These are phyloP conservation scores for Zapornia atra DNA, from an alignment of 2,113 vertebrate species.

Conservation along the genomic window DNA sequence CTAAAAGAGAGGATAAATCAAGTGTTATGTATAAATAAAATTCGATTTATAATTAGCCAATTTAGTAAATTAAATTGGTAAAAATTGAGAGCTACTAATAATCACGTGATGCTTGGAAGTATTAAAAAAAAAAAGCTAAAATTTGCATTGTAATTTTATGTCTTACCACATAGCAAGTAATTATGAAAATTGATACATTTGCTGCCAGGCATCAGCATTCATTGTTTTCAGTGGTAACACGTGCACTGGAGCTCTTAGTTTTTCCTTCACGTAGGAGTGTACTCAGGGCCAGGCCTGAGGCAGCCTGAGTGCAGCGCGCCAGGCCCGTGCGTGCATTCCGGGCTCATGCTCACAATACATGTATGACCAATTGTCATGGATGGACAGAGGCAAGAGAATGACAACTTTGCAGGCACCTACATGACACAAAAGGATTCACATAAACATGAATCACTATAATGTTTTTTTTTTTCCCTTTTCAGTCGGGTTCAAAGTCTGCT, in stretches of 20 bases:
- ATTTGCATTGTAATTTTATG: background rate
- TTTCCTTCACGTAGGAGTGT: background rate
- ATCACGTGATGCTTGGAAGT: background rate
- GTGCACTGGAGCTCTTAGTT: background rate
- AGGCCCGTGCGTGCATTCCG: accelerated
- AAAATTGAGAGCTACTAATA: background rate
- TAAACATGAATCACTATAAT: background rate
- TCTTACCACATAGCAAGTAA: background rate
- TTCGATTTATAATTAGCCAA: background rate
- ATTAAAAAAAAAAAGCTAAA: background rate
- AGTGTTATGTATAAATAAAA: background rate
- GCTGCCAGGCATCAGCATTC: background rate
- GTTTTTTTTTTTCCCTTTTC: background rate
- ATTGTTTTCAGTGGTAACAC: background rate
- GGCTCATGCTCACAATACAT: background rate
- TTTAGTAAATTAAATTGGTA: background rate
- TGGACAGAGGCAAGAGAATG: background rate
- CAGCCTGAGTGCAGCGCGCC: too few species aligned
- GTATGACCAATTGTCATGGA: too few species aligned
- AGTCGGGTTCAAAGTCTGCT: background rate
- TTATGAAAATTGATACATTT: background rate
- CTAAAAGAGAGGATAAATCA: background rate
- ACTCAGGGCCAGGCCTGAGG: background rate
- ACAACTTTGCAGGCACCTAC: background rate
- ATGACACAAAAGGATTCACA: background rate